Base-by-base conservation (phyloP, 2,113 vertebrate genomes). In the Symphodus melops region DNA sequence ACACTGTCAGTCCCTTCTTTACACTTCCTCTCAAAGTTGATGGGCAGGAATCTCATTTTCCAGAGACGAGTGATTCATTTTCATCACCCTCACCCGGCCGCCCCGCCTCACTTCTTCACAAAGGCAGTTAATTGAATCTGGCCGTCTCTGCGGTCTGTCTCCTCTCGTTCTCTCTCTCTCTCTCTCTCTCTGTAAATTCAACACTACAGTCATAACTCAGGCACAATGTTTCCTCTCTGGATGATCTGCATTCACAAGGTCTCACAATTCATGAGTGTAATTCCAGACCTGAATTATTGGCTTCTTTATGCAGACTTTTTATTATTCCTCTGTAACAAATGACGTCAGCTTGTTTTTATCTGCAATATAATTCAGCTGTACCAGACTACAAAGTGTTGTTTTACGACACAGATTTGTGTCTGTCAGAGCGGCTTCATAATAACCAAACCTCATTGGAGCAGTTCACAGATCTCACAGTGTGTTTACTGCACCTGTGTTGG, bases 1-100 rank as follows among this genome's bases (percentile, higher is more conserved):
- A 51, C 58, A 66, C 73, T 71, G 55, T 76, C 72, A 42, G 39
- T 62, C 36, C 33, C 68, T 48, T 41, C 51, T 6, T 63, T 62
- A 79, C 68, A 82, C 54, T 86, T 80, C 65, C n/a, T 25, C 53
- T 84, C 70, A 56, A 73, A 86, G 72, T 72, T 83, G 80, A 87
- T 72, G 62, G 83, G 62, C 82, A 77, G 66, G 82, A 88, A 86
- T 91, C 84, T 88, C 59, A 81, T 89, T 91, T 91, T 89, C 84
- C 75, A 77, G 74, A 85, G 65, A 69, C 70, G 66, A 76, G 78
- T 81, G 79, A 87, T 89, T 89, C 76, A 89, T 91, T 89, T 88
- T 82, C 79, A 87, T 88, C 82, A 65, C 75, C 57, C 74, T 82
- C 80, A 58, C 76, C 75, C 73, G 46, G 28, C 70, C 3, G 33